These are phyloP conservation scores for Acrossocheilus wenchowensis DNA, from an alignment of 2,797 vertebrate species.

Conservation along the genomic window DNA sequence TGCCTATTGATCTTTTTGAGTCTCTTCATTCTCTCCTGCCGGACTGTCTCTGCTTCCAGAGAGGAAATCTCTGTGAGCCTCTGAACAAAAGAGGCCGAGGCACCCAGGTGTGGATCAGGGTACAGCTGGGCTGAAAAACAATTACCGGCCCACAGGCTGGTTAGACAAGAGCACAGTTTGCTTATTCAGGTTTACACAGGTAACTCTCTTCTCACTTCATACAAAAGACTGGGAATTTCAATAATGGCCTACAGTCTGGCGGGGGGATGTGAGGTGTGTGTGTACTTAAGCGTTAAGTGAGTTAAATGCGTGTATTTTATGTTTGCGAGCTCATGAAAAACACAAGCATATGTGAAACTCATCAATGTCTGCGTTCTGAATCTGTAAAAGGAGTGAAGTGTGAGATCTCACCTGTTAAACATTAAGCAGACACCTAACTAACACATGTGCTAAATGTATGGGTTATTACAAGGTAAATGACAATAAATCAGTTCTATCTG, in stretches of 20 bases:
- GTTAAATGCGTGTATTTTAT: background rate
- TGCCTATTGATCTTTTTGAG: slow-evolving; percentile 68
- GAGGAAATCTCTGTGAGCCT: slow-evolving; percentile 76
- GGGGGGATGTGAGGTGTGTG: background rate
- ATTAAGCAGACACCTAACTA: background rate
- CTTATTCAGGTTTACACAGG: slow-evolving; percentile 35
- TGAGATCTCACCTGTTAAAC: slow-evolving; percentile 9
- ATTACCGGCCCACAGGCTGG: slow-evolving; percentile 4
- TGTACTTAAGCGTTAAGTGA: background rate
- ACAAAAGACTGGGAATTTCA: slow-evolving; percentile 29
- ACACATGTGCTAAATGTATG: background rate
- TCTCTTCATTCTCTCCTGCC: slow-evolving; percentile 75
- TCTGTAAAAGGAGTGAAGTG: background rate
- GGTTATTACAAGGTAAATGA: background rate
- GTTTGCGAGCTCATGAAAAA: background rate
- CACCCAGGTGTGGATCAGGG: slow-evolving; percentile 72
- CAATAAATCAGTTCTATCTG: background rate
- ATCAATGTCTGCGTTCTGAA: background rate
- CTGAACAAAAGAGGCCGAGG: slow-evolving; percentile 71
- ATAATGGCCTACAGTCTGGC: background rate
- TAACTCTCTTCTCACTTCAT: slow-evolving; percentile 3
- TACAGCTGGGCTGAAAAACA: slow-evolving; percentile 67
- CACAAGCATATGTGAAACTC: background rate
- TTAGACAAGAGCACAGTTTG: slow-evolving; percentile 33
- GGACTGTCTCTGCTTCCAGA: slow-evolving; percentile 73